Evolutionary conservation across 2,797 vertebrate genomes (phyloP).

Genomic region (Pempheris klunzingeri): DNA sequence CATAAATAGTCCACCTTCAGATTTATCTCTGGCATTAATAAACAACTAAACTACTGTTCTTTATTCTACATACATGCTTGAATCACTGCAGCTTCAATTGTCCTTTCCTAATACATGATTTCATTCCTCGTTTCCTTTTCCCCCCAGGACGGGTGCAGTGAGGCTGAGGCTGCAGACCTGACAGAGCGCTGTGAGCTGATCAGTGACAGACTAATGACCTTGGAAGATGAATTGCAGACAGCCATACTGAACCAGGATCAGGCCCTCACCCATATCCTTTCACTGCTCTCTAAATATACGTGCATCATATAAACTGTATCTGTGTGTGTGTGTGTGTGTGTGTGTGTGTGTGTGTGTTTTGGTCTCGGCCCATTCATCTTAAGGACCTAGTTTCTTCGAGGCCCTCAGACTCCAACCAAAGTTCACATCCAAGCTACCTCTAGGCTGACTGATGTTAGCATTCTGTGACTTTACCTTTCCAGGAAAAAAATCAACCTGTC

Average conservation of each 20-base stretch:
- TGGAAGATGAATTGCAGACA: conserved; percentile 90
- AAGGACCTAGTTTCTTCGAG: conserved; percentile 48
- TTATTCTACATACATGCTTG: no score
- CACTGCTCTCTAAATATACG: conserved; percentile 28
- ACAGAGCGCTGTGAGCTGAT: conserved; percentile 90
- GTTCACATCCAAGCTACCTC: conserved; percentile 46
- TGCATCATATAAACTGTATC: conserved; percentile 22
- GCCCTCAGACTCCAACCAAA: conserved; percentile 35
- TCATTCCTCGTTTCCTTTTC: conserved; percentile 8
- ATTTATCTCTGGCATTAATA: background rate
- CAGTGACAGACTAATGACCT: conserved; percentile 85
- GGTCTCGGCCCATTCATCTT: conserved; percentile 44
- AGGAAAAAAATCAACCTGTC: conserved; percentile 41
- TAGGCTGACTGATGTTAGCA: conserved; percentile 47
- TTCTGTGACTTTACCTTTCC: conserved; percentile 48
- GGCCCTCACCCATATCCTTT: conserved; percentile 93
- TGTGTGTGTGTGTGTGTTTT: conserved; percentile 27
- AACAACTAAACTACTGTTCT: background rate
- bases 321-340: conserved; percentile 30
- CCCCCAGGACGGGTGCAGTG: conserved; percentile 73
- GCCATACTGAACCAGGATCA: conserved; percentile 86
- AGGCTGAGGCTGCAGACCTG: conserved; percentile 77
- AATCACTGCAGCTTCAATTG: background rate
- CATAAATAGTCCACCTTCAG: background rate
- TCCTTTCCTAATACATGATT: background rate